Percentiles rank a stretch among this genome's conserved stretches.
Conservation (phyloP, 2,113 vertebrate species). For the Phoenicopterus ruber region DNA sequence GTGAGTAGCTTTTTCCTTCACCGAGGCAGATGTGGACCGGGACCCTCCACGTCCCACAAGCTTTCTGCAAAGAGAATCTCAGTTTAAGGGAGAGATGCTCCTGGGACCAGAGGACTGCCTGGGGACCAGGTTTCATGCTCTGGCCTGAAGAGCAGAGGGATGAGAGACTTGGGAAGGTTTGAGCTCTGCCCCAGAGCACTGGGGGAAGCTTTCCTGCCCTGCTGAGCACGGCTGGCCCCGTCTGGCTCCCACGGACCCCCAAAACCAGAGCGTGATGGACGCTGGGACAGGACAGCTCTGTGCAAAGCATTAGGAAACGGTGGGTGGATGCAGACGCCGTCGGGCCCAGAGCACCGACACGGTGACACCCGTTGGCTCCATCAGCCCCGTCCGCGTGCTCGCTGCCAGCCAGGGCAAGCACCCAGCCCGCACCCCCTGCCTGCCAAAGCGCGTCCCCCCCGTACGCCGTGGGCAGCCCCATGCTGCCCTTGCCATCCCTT, state of each 20-base stretch:
- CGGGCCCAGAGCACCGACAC: background rate
- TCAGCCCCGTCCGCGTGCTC: background rate
- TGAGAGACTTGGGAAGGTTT: background rate
- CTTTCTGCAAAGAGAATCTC: background rate
- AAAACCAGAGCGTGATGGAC: background rate
- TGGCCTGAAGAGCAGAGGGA: background rate
- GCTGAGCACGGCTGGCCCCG: fast-evolving
- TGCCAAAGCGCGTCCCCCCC: background rate
- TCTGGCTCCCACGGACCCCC: background rate
- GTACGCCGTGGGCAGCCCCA: fast-evolving
- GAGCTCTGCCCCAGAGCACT: background rate
- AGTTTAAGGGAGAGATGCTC: background rate
- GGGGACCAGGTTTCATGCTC: too few relatives aligned
- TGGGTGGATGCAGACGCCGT: background rate
- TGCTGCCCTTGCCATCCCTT: background rate
- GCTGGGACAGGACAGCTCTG: background rate
- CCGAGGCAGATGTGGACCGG: background rate
- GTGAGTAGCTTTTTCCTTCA: background rate
- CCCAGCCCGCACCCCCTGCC: background rate
- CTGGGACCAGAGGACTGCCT: too few relatives aligned
- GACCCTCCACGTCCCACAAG: background rate
- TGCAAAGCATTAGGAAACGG: background rate
- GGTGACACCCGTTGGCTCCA: background rate
- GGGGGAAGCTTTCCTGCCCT: background rate
- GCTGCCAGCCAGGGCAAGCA: background rate